phyloP scores from a whole-genome alignment of 2,888 invertebrate genomes.

The Netelia virgata region DNA sequence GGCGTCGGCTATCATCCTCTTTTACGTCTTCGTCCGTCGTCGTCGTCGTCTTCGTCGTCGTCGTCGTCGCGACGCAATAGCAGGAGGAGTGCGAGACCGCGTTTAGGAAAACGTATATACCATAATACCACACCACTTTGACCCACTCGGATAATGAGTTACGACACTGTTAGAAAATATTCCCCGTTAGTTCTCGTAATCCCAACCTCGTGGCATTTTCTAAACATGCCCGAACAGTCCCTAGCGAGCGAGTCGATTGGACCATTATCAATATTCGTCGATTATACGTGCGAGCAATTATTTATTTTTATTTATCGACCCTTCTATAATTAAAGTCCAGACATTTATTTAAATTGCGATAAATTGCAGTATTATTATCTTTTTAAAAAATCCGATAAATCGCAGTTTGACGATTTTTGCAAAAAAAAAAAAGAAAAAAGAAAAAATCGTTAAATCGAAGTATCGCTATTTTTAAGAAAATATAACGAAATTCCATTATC shows the following conservation, averaged over 20 bases:
- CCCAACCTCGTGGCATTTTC: not conserved
- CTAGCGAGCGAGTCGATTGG: not conserved
- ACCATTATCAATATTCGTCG: not conserved
- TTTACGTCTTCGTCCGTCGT: conserved; percentile 21
- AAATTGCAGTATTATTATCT: not conserved
- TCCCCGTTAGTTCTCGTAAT: not conserved
- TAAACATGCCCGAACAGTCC: not conserved
- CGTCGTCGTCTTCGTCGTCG: conserved; percentile 25
- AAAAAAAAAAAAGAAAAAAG: too few relatives aligned
- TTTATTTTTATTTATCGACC: too few relatives aligned
- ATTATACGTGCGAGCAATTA: not conserved
- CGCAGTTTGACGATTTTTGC: not conserved
- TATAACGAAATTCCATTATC: too few relatives aligned
- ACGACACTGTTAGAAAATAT: conserved; percentile 34
- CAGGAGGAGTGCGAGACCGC: conserved; percentile 28
- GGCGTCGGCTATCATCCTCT: conserved; percentile 12
- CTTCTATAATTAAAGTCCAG: too few relatives aligned
- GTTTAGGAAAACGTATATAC: conserved; percentile 44
- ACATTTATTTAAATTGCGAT: not conserved
- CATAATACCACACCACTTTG: conserved; percentile 16
- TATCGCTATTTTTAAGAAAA: not conserved
- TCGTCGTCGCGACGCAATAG: conserved; percentile 44
- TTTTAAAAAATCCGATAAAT: not conserved
- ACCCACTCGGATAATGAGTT: conserved; percentile 57
- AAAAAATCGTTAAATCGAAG: too few relatives aligned